A percentile compares a stretch with the other conserved stretches of the same genome.
These are phyloP conservation scores for Steromphala cineraria DNA, from an alignment of 2,888 invertebrate species.

Conservation along the genomic window DNA sequence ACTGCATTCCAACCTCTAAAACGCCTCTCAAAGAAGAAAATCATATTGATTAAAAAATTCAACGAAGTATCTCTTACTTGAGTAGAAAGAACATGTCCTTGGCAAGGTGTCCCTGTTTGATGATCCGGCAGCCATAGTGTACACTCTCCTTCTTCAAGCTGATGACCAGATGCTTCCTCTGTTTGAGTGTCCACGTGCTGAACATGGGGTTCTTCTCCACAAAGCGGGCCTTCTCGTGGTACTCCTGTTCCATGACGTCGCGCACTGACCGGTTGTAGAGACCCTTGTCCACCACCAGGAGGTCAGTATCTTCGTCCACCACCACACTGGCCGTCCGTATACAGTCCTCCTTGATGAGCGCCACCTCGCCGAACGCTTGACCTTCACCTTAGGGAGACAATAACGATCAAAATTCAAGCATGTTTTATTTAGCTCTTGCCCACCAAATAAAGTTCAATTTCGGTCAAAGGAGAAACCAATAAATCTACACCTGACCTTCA, in stretches of 20 bases:
- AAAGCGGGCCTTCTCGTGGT: slow-evolving; percentile 69
- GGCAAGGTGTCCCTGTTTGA: slow-evolving; percentile 63
- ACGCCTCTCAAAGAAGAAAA: too few species aligned
- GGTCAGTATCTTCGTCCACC: slow-evolving; percentile 64
- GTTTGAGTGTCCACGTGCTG: slow-evolving; percentile 64
- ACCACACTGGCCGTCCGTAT: slow-evolving; percentile 72
- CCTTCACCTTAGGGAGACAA: slow-evolving; percentile 60
- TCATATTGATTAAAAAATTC: too few species aligned
- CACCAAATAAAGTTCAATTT: too few species aligned
- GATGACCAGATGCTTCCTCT: slow-evolving; percentile 70
- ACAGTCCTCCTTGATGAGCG: slow-evolving; percentile 70
- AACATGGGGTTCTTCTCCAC: slow-evolving; percentile 71
- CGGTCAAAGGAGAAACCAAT: too few species aligned
- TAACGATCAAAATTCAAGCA: background rate
- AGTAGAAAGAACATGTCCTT: slow-evolving; percentile 37
- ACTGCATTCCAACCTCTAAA: too few species aligned
- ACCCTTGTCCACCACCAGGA: slow-evolving; percentile 69
- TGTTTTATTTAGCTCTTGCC: too few species aligned
- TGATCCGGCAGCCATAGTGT: slow-evolving; percentile 65
- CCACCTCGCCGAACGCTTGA: slow-evolving; percentile 72
- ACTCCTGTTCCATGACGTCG: slow-evolving; percentile 69
- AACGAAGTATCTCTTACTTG: slow-evolving; percentile 21
- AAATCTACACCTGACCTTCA: too few species aligned
- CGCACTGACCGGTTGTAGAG: slow-evolving; percentile 71
- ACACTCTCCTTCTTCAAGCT: slow-evolving; percentile 66